Base-by-base conservation (phyloP, 2,797 vertebrate genomes). In the Huso huso region DNA sequence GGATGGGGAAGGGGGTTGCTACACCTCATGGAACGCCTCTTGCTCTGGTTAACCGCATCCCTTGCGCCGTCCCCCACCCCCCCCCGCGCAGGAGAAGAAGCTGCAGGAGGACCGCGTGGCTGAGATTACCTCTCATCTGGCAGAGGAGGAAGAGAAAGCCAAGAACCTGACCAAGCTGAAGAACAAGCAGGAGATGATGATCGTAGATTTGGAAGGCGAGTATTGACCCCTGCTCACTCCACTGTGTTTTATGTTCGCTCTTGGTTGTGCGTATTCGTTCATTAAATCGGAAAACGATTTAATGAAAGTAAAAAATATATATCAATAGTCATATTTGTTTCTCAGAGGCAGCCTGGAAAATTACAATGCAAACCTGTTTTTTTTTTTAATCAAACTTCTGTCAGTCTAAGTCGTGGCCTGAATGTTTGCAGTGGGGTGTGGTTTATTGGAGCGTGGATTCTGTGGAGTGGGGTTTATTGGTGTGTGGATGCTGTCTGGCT, bases 171-270 rank as follows among this genome's bases (percentile, higher is more conserved):
- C 95, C 75, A 98, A 98, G 76, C 92, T 97, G 63, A 95, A 95
- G 79, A 98, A 95, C 74, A 98, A 98, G 81, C 95, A 98, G 65
- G 96, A 98, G 79, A 91, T 95, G 80, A 96, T 98, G 93, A 95
- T 98, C 83, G 92, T 91, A 0, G 96, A 98, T 73, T 79, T 98
- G 70, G 96, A 98, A 85, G 96, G 96, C 90, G 79, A 75, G 77
- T 2, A 7, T 6, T 4, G 23, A 1, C 12, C 10, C 49, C 51
- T n/a, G 23, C 18, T 48, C 12, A 8, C 48, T n/a, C 8, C 48
- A 4, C 15, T 18, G 15, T 18, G 15, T 18, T 18, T 18, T 18
- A 18, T 18, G 15, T 18, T 18, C 15, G 15, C 15, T 18, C 15
- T 18, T 1, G 15, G 15, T 1, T 18, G 15, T 18, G 15, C 15